These are phyloP conservation scores for Eonycteris spelaea DNA, from an alignment of 2,113 vertebrate genomes.

Conservation along the genomic window DNA sequence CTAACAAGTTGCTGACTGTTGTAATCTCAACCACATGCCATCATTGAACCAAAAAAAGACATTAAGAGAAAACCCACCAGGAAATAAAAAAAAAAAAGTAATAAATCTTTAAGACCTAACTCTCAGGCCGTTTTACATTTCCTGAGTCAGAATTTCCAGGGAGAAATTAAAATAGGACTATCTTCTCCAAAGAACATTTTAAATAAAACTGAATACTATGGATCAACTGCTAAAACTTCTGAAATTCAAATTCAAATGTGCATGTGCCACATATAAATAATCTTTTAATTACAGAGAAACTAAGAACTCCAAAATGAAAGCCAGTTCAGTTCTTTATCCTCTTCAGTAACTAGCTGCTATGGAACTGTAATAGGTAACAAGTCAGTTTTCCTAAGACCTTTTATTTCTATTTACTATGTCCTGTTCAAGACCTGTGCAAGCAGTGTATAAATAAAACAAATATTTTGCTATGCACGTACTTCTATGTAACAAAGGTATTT, in stretches of 20 bases:
- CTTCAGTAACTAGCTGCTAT: not conserved
- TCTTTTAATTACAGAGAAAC: constrained; percentile 19
- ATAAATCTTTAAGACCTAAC: constrained; percentile 38
- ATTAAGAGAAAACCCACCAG: constrained; percentile 49
- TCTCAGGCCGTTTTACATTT: constrained; percentile 45
- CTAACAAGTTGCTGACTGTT: constrained; percentile 40
- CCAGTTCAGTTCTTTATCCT: not conserved
- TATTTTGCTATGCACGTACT: not conserved
- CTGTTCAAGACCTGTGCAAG: not conserved
- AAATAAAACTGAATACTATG: not conserved
- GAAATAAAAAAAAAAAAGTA: constrained; percentile 49
- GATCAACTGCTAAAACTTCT: constrained; percentile 8
- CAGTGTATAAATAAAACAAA: constrained; percentile 15
- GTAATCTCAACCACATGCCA: constrained; percentile 47
- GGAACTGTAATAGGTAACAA: not conserved
- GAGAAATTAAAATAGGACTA: constrained; percentile 41
- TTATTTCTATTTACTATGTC: not conserved
- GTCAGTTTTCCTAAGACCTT: not conserved
- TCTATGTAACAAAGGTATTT: not conserved
- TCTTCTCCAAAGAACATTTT: constrained; percentile 27
- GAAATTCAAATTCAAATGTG: constrained; percentile 36
- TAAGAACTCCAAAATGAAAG: constrained; percentile 34
- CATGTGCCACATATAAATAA: not conserved
- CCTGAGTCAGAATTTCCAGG: constrained; percentile 46
- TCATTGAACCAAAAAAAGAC: constrained; percentile 48